Evolutionary conservation across 2,888 invertebrate species (phyloP).

Genomic region (Nemoura dubitans): DNA sequence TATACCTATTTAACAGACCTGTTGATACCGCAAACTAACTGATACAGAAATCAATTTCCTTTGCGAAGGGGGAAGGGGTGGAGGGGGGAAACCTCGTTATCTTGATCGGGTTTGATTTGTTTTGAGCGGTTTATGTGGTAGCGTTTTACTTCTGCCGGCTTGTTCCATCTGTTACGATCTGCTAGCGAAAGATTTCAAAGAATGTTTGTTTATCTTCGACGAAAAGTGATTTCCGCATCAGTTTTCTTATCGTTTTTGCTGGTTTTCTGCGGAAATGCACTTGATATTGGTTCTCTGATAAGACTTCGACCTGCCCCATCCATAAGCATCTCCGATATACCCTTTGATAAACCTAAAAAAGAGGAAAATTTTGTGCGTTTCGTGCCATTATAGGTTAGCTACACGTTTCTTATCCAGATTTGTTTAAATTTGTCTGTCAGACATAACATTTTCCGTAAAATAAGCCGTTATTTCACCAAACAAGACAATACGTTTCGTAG

Average conservation of each 20-base stretch:
- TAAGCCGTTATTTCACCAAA: too few species aligned
- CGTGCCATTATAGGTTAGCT: too few species aligned
- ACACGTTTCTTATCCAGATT: too few species aligned
- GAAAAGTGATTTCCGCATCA: background rate
- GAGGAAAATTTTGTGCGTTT: too few species aligned
- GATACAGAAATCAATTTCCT: conserved; percentile 29
- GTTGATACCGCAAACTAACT: conserved; percentile 35
- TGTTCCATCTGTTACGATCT: background rate
- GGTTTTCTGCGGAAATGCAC: background rate
- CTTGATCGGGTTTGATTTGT: conserved; percentile 40
- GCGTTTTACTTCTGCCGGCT: conserved; percentile 42
- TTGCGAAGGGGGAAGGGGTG: background rate
- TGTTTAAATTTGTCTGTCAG: too few species aligned
- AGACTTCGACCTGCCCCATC: too few species aligned
- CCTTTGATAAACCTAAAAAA: too few species aligned
- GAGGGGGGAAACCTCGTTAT: conserved; percentile 45
- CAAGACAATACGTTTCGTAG: too few species aligned
- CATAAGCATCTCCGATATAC: too few species aligned
- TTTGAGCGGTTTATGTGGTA: conserved; percentile 7
- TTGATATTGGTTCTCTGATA: background rate
- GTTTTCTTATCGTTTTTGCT: background rate
- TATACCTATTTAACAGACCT: background rate
- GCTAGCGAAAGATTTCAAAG: background rate
- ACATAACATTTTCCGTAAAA: too few species aligned
- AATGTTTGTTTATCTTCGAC: background rate